These are phyloP conservation scores for Lepidiolamprologus cunningtoni DNA, from an alignment of 2,113 vertebrate genomes.

Conservation along the genomic window DNA sequence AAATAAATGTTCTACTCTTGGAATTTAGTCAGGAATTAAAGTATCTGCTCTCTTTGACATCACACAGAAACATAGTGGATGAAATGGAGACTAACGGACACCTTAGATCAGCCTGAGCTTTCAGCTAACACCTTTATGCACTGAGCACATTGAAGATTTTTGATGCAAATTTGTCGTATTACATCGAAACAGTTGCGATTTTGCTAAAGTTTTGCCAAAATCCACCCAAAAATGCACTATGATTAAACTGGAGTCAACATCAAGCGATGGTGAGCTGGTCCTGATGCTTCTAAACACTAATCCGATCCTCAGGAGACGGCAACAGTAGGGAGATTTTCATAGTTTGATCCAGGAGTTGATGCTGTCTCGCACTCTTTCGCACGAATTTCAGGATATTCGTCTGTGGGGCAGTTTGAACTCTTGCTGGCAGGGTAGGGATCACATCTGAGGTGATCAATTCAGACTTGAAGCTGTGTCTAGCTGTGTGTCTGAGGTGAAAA, in stretches of 20 bases:
- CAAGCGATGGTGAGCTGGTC: neutral
- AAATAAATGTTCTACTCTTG: neutral
- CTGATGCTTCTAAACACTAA: neutral
- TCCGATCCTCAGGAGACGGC: neutral
- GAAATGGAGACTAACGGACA: neutral
- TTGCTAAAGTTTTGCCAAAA: neutral
- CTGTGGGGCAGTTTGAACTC: neutral
- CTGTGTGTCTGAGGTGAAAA: neutral
- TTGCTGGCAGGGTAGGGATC: neutral
- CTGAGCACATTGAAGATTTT: neutral
- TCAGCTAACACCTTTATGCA: neutral
- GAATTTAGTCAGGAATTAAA: neutral
- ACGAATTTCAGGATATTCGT: neutral
- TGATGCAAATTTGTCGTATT: neutral
- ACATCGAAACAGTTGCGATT: neutral
- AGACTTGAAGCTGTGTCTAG: neutral
- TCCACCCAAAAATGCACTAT: neutral
- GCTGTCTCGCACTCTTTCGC: fast-evolving
- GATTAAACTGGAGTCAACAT: neutral
- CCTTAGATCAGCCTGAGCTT: neutral
- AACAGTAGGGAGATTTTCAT: neutral
- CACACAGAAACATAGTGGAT: neutral
- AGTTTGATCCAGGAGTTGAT: neutral
- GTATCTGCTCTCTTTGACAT: neutral
- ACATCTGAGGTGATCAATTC: neutral